Percentiles rank a stretch among this genome's conserved stretches.
phyloP scores from a whole-genome alignment of 2,797 vertebrate genomes.

The Buceros bicornis region DNA sequence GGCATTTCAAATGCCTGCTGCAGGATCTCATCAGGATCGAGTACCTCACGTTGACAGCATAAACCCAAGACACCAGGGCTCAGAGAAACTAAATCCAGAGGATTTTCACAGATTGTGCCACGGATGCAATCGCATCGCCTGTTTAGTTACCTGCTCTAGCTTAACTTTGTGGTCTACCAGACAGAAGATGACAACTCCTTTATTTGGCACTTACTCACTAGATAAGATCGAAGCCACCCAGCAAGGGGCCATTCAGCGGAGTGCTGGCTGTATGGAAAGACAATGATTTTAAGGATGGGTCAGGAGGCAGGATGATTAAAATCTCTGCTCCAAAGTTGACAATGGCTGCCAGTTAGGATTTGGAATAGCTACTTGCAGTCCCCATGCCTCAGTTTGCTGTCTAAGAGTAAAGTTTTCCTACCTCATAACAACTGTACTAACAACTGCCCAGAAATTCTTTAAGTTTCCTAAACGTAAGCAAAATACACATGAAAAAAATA shows the following conservation, averaged over 20 bases:
- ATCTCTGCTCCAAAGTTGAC: not conserved
- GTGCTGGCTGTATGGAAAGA: not conserved
- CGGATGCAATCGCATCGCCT: not conserved
- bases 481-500: not conserved
- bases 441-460: not conserved
- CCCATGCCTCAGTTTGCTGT: not conserved
- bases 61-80: not conserved
- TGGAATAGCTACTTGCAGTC: not conserved
- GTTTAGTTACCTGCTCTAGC: not conserved
- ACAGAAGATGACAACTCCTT: not conserved
- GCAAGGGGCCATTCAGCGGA: not conserved
- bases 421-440: not conserved
- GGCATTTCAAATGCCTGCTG: slow-evolving; percentile 25
- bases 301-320: not conserved
- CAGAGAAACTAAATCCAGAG: not conserved
- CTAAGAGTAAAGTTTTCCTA: not conserved
- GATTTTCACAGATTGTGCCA: not conserved
- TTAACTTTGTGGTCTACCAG: not conserved
- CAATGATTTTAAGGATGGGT: not conserved
- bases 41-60: not conserved
- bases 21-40: not conserved
- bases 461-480: not conserved
- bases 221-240: not conserved
- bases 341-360: not conserved
- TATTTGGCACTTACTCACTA: not conserved